Evolutionary conservation across 1,140 invertebrate genomes (phyloP).

Genomic region (Drosophila sulfurigaster): DNA sequence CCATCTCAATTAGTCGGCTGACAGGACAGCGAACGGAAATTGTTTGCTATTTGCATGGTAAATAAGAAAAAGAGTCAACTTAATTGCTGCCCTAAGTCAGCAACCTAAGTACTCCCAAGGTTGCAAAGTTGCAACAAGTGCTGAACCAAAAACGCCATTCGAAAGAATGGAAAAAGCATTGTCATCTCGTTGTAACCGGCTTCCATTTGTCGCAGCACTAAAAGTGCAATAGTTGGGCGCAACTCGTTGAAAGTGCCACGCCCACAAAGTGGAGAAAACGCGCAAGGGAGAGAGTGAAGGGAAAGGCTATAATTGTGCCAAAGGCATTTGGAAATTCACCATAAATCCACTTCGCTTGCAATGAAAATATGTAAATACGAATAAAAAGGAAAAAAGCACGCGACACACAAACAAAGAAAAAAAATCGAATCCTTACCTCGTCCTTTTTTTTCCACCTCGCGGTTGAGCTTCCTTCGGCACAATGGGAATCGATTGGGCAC

Average conservation of each 20-base stretch:
- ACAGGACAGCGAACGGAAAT: constrained; percentile 76
- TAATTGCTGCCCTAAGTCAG: constrained; percentile 39
- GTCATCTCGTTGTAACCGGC: constrained; percentile 1
- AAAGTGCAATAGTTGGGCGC: constrained; percentile 31
- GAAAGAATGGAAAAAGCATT: constrained; percentile 33
- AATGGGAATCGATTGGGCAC: constrained; percentile 71
- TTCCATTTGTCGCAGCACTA: constrained; percentile 3
- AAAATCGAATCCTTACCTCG: constrained; percentile 29
- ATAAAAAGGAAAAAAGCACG: constrained; percentile 43
- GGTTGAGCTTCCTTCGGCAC: constrained; percentile 39
- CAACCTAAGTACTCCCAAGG: no score
- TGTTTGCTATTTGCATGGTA: constrained; percentile 62
- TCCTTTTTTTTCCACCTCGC: not conserved
- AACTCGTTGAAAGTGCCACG: constrained; percentile 33
- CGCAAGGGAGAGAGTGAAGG: no score
- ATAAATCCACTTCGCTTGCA: constrained; percentile 73
- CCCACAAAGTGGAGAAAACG: not conserved
- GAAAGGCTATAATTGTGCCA: constrained; percentile 33
- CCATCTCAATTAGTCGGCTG: constrained; percentile 72
- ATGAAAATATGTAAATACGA: constrained; percentile 46
- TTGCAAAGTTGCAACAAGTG: constrained; percentile 63
- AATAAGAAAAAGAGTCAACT: constrained; percentile 47
- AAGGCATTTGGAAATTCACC: constrained; percentile 61
- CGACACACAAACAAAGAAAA: constrained; percentile 62
- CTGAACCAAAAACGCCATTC: constrained; percentile 9